Evolutionary conservation across 2,888 invertebrate species (phyloP).

Genomic region (Lasiommata megera): DNA sequence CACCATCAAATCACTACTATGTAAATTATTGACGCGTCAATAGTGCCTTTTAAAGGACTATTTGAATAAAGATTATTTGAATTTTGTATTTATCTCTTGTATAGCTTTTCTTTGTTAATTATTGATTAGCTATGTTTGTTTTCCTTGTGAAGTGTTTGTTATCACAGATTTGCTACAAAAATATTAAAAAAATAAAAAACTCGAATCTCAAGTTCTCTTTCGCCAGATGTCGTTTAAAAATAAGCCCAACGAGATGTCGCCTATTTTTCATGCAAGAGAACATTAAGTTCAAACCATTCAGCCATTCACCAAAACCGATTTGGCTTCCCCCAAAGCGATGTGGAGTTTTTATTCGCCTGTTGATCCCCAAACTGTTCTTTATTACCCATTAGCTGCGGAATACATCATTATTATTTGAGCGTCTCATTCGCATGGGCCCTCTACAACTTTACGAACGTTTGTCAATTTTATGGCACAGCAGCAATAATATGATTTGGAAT

Average conservation of each 20-base stretch:
- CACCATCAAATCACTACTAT: too few species aligned
- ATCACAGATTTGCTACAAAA: too few species aligned
- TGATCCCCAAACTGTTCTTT: constrained; percentile 54
- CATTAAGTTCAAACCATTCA: constrained; percentile 8
- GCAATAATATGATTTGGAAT: not conserved
- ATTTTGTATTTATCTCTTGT: too few species aligned
- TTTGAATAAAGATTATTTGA: too few species aligned
- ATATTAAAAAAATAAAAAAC: too few species aligned
- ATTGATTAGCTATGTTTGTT: too few species aligned
- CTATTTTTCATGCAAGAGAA: not conserved
- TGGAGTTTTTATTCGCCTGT: constrained; percentile 66
- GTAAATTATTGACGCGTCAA: too few species aligned
- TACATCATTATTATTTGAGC: constrained; percentile 27
- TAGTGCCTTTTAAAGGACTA: too few species aligned
- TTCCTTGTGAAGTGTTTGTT: too few species aligned
- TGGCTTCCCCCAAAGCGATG: constrained; percentile 25
- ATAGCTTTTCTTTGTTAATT: too few species aligned
- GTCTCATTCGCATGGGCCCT: constrained; percentile 11
- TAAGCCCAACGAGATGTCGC: not conserved
- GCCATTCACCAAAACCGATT: constrained; percentile 23
- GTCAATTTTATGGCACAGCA: constrained; percentile 16
- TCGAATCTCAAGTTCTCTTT: too few species aligned
- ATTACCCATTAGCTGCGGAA: constrained; percentile 46
- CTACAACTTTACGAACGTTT: constrained; percentile 18
- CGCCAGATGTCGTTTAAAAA: not conserved